Conservation (phyloP, 1,140 invertebrate genomes). For the Archivesica marissinica region DNA sequence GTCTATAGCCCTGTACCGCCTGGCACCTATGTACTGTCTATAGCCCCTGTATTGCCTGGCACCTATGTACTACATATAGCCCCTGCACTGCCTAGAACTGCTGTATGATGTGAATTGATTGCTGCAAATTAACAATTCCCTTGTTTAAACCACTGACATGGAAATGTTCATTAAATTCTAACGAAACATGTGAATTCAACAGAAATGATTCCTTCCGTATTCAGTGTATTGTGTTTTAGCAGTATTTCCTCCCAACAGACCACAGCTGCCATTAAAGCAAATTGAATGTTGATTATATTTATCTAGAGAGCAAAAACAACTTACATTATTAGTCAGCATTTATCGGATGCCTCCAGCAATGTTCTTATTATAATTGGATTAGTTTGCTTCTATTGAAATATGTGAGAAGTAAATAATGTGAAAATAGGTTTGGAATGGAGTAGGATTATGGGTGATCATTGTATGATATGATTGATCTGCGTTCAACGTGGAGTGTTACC, state of each 20-base stretch:
- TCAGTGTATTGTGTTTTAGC: no score
- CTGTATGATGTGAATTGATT: neutral
- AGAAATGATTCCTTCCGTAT: neutral
- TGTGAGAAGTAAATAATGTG: constrained; percentile 18
- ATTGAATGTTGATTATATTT: no score
- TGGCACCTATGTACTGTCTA: no score
- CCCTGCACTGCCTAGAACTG: no score
- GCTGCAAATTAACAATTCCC: neutral
- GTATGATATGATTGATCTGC: constrained; percentile 44
- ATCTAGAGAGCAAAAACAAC: no score
- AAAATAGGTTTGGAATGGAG: constrained; percentile 25
- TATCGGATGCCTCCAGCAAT: neutral
- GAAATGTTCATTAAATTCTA: neutral
- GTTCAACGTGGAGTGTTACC: neutral
- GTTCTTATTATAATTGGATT: constrained; percentile 22
- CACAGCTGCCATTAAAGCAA: no score
- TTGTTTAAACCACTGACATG: neutral
- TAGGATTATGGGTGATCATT: constrained; percentile 27
- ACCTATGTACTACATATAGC: no score
- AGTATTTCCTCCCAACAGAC: no score
- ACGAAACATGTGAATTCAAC: constrained; percentile 13
- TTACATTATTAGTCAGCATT: no score
- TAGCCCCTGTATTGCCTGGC: no score
- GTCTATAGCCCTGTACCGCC: no score
- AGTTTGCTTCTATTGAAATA: neutral